Evolutionary conservation across 2,888 invertebrate genomes (phyloP), one percentile per base, ranked within the genome.

Genomic region (Tortrix viridana): DNA sequence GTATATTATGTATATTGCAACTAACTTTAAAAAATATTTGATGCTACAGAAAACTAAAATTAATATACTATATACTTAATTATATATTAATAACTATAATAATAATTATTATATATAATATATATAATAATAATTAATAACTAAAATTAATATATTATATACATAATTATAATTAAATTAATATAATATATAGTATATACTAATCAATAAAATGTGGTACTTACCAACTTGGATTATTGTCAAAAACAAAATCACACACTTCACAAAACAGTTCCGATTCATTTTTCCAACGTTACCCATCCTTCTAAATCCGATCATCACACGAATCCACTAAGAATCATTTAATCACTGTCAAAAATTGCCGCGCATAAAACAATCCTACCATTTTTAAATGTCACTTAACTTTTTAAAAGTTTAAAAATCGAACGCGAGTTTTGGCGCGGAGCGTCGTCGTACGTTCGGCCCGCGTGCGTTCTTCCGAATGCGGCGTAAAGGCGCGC

Each of bases 401-500:
- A 18, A 60, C 3, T 67, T 66, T 66, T 60, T 66, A 69, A 65
- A 66, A 69, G 65, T 72, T 73, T 67, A 63, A 60, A 68, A 49
- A 65, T 69, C 70, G 72, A 70, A 67, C 69, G 69, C 61, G 65
- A 70, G 72, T 75, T 85, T 85, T 81, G 81, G 82, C 88, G 86
- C 85, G 83, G 81, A 83, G 60, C 61, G 32, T 22, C n/a, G 69
- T 73, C 81, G 79, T 77, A 69, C 78, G 77, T 68, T 72, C 75
- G 77, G 74, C 76, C 70, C 76, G 79, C 82, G 77, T 79, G 79
- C 74, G 73, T 76, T 76, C 74, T 76, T 80, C 76, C 76, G 75
- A 83, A 80, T 80, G 81, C 74, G 77, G 74, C 76, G 81, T 87
- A 83, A 88, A 84, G 88, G 81, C 74, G 74, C 74, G 84, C 76